Evolutionary conservation across 2,888 invertebrate species (phyloP).

Genomic region (Andrena minutula): DNA sequence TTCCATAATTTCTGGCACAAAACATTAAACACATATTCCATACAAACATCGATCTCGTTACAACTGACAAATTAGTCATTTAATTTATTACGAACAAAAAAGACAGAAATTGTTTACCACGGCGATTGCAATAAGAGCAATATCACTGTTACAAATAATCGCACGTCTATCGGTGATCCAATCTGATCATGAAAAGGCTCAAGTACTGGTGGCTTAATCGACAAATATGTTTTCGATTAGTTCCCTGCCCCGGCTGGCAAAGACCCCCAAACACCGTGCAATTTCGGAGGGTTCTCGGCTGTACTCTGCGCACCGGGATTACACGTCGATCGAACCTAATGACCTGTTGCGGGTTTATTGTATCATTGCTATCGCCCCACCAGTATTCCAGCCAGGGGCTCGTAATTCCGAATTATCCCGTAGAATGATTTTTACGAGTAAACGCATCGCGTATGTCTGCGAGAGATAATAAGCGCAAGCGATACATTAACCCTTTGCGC

Average conservation of each 20-base stretch:
- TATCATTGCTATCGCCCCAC: slow-evolving; percentile 55
- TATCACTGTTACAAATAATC: slow-evolving; percentile 16
- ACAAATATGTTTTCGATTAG: slow-evolving; percentile 66
- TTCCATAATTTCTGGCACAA: neutral
- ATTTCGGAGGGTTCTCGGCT: slow-evolving; percentile 62
- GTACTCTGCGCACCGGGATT: slow-evolving; percentile 53
- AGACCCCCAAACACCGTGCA: slow-evolving; percentile 56
- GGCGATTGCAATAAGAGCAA: slow-evolving; percentile 22
- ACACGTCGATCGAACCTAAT: slow-evolving; percentile 64
- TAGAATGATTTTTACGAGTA: slow-evolving; percentile 2
- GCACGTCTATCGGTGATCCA: slow-evolving; percentile 47
- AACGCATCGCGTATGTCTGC: neutral
- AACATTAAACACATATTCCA: neutral
- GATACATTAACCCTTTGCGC: neutral
- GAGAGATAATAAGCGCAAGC: neutral
- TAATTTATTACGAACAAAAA: neutral
- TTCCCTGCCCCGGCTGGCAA: slow-evolving; percentile 50
- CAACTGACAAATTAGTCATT: neutral
- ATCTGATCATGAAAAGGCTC: slow-evolving; percentile 61
- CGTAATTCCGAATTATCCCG: slow-evolving; percentile 40
- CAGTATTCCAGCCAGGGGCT: slow-evolving; percentile 30
- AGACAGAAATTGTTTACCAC: slow-evolving; percentile 20
- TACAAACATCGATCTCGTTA: neutral
- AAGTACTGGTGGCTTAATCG: slow-evolving; percentile 55
- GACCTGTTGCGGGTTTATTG: slow-evolving; percentile 65